Evolutionary conservation across 2,113 vertebrate species (phyloP).

Genomic region (Spilogale gracilis): DNA sequence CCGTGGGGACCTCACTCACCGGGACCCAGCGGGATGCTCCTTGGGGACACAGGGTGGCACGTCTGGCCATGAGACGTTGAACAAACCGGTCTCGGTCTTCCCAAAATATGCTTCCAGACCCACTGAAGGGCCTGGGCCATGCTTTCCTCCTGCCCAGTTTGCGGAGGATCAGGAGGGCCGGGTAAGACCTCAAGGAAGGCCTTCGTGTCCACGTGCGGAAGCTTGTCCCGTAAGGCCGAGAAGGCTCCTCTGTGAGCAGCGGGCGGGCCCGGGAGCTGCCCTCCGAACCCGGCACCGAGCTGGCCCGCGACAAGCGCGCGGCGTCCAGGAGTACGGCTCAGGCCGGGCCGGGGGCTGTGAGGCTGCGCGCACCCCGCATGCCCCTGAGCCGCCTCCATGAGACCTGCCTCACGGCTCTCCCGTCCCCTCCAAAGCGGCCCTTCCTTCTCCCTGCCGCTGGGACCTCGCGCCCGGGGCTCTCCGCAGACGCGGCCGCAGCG

Average conservation of each 20-base stretch:
- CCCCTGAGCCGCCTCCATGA: not conserved
- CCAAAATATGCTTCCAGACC: no score
- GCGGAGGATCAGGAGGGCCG: not conserved
- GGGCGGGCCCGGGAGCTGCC: not conserved
- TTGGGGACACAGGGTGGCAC: rapidly evolving
- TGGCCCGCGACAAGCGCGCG: rapidly evolving
- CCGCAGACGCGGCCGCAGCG: rapidly evolving
- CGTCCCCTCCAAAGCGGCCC: rapidly evolving
- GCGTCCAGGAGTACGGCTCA: rapidly evolving
- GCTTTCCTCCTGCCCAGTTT: rapidly evolving
- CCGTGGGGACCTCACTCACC: rapidly evolving
- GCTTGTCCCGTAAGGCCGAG: rapidly evolving
- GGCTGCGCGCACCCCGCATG: rapidly evolving
- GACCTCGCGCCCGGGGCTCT: not conserved
- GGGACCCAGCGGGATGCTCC: rapidly evolving
- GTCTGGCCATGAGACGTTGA: rapidly evolving
- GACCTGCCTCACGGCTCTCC: rapidly evolving
- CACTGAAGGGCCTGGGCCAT: rapidly evolving
- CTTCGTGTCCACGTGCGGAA: rapidly evolving
- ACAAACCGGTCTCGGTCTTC: not conserved
- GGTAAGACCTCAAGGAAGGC: rapidly evolving
- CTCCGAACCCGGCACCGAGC: rapidly evolving
- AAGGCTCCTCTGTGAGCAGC: rapidly evolving
- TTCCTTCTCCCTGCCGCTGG: not conserved
- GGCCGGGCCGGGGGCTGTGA: no score